These are phyloP conservation scores for Ammospiza caudacuta DNA, from an alignment of 2,113 vertebrate genomes.

Conservation along the genomic window DNA sequence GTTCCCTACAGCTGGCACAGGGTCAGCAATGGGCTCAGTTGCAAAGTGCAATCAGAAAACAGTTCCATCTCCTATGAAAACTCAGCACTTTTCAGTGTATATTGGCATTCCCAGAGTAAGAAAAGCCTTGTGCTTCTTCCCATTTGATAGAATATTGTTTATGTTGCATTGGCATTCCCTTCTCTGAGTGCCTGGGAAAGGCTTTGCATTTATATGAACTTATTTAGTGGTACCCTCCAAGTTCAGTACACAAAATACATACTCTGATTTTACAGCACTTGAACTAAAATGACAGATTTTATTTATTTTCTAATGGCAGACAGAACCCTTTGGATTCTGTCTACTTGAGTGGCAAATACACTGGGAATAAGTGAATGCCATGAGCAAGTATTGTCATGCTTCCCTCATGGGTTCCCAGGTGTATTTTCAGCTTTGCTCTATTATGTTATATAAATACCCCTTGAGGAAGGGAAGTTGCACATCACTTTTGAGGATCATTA, in stretches of 20 bases:
- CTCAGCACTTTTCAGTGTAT: background rate
- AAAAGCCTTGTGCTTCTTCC: background rate
- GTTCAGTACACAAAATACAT: background rate
- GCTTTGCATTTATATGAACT: background rate
- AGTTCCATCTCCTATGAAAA: background rate
- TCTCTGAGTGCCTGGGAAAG: background rate
- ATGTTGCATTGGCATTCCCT: background rate
- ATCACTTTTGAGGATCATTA: background rate
- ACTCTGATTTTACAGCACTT: background rate
- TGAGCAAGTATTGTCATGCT: background rate
- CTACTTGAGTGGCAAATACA: background rate
- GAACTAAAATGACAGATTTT: background rate
- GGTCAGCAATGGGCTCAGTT: background rate
- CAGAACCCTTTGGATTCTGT: background rate
- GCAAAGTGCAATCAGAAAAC: background rate
- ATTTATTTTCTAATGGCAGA: background rate
- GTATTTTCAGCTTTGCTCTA: conserved; percentile 6
- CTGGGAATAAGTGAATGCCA: background rate
- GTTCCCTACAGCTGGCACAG: background rate
- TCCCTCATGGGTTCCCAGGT: background rate
- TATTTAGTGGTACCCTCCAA: background rate
- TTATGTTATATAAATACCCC: background rate
- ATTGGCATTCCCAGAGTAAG: background rate
- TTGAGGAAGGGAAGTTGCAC: background rate
- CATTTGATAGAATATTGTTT: background rate